These are phyloP conservation scores for Rhynchopsitta pachyrhyncha DNA, from an alignment of 2,113 vertebrate genomes.

Conservation along the genomic window DNA sequence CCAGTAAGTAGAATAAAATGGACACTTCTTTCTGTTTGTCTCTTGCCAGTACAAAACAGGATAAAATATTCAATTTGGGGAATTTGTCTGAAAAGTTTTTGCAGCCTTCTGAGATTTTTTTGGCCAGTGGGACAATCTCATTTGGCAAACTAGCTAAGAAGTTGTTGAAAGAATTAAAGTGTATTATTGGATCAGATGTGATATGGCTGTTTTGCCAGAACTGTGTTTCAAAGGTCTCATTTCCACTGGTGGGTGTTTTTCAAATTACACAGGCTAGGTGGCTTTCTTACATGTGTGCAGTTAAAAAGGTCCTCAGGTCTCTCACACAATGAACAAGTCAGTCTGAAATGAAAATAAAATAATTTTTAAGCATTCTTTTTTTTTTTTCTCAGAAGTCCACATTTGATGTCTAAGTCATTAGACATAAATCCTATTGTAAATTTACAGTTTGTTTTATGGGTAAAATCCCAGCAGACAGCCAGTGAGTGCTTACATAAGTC, in stretches of 20 bases:
- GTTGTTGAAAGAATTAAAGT: slow-evolving; percentile 12
- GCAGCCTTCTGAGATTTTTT: not conserved
- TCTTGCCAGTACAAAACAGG: not conserved
- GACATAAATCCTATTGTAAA: not conserved
- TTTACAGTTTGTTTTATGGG: not conserved
- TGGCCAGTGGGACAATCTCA: not conserved
- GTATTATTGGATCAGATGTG: not conserved
- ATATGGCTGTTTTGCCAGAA: not conserved
- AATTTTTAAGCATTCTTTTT: not conserved
- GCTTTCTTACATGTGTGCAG: not conserved
- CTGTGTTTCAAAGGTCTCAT: not conserved
- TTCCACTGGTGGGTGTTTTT: not conserved
- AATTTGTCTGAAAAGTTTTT: not conserved
- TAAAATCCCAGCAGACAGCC: not conserved
- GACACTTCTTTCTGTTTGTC: not conserved
- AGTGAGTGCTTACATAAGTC: not conserved
- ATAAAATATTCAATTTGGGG: not conserved
- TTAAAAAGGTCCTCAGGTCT: not conserved
- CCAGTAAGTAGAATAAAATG: not conserved
- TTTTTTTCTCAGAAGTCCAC: not conserved
- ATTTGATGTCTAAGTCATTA: not conserved
- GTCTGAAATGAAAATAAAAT: not conserved
- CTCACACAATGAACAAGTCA: not conserved
- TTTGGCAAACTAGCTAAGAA: not conserved
- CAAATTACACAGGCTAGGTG: not conserved